Percentiles rank a stretch among this genome's conserved stretches.
Evolutionary conservation across 2,888 invertebrate genomes (phyloP).

Genomic region (Microctonus hyperodae): DNA sequence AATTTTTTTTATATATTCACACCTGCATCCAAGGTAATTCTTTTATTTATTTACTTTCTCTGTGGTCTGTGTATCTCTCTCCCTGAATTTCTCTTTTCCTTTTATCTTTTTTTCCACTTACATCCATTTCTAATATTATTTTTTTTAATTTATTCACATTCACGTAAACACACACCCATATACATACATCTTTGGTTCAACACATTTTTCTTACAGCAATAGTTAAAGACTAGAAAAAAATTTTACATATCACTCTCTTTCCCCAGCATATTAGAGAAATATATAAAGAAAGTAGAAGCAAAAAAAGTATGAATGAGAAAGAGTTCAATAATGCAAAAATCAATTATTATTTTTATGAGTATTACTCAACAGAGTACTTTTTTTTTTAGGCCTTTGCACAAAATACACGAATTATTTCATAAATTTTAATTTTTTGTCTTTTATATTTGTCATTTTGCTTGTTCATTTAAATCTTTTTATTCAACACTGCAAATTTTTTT

Average conservation of each 20-base stretch:
- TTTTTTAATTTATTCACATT: not conserved
- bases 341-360: not conserved
- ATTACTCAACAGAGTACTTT: not conserved
- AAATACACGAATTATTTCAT: slow-evolving; percentile 20
- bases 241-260: slow-evolving; percentile 19
- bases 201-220: not conserved
- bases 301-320: not conserved
- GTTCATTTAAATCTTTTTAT: not conserved
- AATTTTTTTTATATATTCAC: not conserved
- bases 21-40: not conserved
- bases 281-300: not conserved
- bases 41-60: not conserved
- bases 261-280: not conserved
- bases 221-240: not conserved
- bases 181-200: slow-evolving; percentile 7
- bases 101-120: not conserved
- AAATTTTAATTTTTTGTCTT: slow-evolving; percentile 25
- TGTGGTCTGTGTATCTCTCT: not conserved
- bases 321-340: slow-evolving; percentile 5
- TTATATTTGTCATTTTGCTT: not conserved
- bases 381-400: slow-evolving; percentile 27
- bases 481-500: not conserved
- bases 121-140: not conserved
- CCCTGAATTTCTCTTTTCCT: not conserved
- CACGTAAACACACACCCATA: not conserved